Conservation (phyloP, 2,113 vertebrate genomes). For the Alligator sinensis region DNA sequence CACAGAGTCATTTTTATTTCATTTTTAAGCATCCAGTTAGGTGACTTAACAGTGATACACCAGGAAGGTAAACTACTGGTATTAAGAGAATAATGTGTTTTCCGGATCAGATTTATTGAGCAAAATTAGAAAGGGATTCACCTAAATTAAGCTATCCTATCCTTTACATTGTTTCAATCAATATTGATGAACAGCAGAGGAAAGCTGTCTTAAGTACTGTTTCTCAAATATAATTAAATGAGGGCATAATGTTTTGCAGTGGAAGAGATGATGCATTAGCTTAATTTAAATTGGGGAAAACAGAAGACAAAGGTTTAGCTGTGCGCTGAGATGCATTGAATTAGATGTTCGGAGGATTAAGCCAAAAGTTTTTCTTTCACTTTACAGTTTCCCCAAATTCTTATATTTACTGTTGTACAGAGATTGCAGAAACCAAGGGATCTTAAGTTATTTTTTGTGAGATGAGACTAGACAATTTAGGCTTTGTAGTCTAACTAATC, state of each 20-base stretch:
- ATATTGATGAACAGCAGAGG: conserved; percentile 27
- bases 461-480: not conserved
- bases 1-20: conserved; percentile 58
- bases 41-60: conserved; percentile 12
- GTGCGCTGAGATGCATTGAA: not conserved
- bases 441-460: not conserved
- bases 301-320: conserved; percentile 15
- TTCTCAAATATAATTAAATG: conserved; percentile 34
- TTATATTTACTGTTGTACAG: not conserved
- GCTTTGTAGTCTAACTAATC: not conserved
- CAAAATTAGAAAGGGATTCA: conserved; percentile 43
- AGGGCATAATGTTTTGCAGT: conserved; percentile 19
- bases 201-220: not conserved
- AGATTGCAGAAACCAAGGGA: not conserved
- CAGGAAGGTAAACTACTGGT: conserved; percentile 4
- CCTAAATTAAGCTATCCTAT: conserved; percentile 39
- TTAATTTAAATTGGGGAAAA: conserved; percentile 26
- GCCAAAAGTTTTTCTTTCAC: not conserved
- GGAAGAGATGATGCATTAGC: not conserved
- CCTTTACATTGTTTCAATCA: conserved; percentile 37
- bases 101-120: conserved; percentile 33
- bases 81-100: conserved; percentile 9
- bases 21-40: not conserved
- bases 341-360: not conserved
- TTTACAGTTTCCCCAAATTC: not conserved